phyloP scores from a whole-genome alignment of 2,888 invertebrate species.

The Sinotaia quadrata region DNA sequence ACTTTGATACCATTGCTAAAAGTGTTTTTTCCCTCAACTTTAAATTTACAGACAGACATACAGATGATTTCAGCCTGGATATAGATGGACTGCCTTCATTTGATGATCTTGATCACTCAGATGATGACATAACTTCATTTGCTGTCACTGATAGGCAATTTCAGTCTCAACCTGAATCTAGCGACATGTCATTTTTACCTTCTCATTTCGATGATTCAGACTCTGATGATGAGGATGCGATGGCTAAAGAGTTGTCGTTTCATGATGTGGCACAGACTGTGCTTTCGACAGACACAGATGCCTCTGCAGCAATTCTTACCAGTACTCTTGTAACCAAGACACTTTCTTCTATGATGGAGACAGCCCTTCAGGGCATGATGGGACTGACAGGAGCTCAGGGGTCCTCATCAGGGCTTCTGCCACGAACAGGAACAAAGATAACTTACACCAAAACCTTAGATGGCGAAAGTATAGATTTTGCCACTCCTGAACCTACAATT shows the following conservation, averaged over 20 bases:
- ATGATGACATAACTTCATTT: slow-evolving; percentile 53
- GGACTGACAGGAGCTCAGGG: slow-evolving; percentile 29
- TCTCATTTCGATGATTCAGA: slow-evolving; percentile 59
- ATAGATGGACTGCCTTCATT: slow-evolving; percentile 61
- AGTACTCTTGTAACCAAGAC: slow-evolving; percentile 51
- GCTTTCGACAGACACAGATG: slow-evolving; percentile 26
- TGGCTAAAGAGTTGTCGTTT: slow-evolving; percentile 40
- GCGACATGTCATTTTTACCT: slow-evolving; percentile 34
- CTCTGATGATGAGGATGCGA: slow-evolving; percentile 51
- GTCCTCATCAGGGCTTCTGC: slow-evolving; percentile 36
- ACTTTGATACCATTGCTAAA: too few relatives aligned
- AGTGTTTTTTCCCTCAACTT: too few relatives aligned
- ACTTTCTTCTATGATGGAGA: slow-evolving; percentile 55
- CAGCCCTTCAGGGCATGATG: slow-evolving; percentile 52
- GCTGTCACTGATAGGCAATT: background rate
- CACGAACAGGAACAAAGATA: slow-evolving; percentile 39
- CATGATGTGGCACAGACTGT: slow-evolving; percentile 36
- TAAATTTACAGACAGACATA: slow-evolving; percentile 33
- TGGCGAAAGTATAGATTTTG: slow-evolving; percentile 41
- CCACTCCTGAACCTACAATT: slow-evolving; percentile 39
- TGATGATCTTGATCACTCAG: slow-evolving; percentile 60
- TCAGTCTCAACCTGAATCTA: background rate
- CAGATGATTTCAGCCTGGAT: slow-evolving; percentile 53
- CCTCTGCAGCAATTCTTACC: slow-evolving; percentile 39
- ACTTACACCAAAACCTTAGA: slow-evolving; percentile 40